Base-by-base conservation (phyloP, 2,113 vertebrate species). In the Bos indicus region DNA sequence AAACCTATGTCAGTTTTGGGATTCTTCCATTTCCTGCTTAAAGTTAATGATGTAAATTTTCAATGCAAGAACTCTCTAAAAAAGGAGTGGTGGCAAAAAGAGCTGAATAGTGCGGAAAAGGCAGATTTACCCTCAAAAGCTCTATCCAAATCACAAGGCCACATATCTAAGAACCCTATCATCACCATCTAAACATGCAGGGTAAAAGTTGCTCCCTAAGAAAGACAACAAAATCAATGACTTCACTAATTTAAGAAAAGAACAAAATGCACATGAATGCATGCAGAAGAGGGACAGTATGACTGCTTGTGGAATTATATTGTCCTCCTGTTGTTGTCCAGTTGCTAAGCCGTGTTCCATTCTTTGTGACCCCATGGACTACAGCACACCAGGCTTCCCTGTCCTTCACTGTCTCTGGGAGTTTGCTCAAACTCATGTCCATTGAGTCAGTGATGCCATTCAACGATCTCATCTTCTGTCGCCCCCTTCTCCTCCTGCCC, bases 41-140 rank as follows among this genome's bases (percentile, higher is more conserved):
- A 91, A 95, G 59, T 91, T 93, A 95, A 93, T 89, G 77, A 96
- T 91, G 81, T 94, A 90, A 67, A 93, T 78, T 94, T 90, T 88
- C 92, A 84, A 90, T 80, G 56, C n/a, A 94, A 83, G 91, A 86
- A 46, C 56, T 26, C 54, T 82, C 28, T 82, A 26, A 59, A 88
- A 84, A 92, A 30, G 43, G 19, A 52, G 48, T 40, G 36, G 13
- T 28, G 56, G 30, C 3, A 13, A 90, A 87, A 88, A 81, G 13
- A 54, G 60, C 74, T 10, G 46, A 60, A 74, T 84, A 81, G 7
- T 10, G 28, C 11, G 9, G 77, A 86, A 21, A 25, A 56, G 62
- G 13, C 30, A 85, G 48, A 51, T n/a, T 92, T 81, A 43, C 25
- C 54, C 36, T 88, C 43, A 12, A 43, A 92, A 54, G 74, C n/a